Conservation (phyloP, 2,888 invertebrate genomes). For the Eupithecia subfuscata region DNA sequence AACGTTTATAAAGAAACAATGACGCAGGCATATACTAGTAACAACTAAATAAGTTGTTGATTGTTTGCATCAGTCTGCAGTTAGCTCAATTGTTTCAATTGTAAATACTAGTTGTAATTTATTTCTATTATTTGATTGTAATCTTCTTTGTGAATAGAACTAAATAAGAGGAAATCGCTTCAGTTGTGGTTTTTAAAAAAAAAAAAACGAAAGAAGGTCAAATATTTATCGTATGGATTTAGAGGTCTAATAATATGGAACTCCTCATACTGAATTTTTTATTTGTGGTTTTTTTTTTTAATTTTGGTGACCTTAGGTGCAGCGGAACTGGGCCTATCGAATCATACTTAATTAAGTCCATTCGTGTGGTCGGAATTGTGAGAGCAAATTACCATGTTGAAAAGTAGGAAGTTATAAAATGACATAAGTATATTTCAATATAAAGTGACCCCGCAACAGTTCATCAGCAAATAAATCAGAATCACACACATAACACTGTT, state of each 20-base stretch:
- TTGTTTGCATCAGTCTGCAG: too few relatives aligned
- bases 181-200: background rate
- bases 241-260: background rate
- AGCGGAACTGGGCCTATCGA: background rate
- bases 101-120: too few relatives aligned
- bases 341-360: background rate
- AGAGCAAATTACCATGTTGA: background rate
- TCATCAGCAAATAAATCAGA: slow-evolving; percentile 14
- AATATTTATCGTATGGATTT: background rate
- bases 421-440: too few relatives aligned
- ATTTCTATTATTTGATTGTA: too few relatives aligned
- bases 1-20: too few relatives aligned
- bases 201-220: background rate
- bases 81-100: too few relatives aligned
- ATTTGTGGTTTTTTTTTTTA: background rate
- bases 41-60: background rate
- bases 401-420: background rate
- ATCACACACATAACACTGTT: background rate
- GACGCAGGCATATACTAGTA: background rate
- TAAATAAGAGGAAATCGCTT: background rate
- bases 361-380: background rate
- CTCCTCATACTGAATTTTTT: background rate
- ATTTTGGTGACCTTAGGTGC: background rate
- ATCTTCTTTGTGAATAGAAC: too few relatives aligned
- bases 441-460: background rate